Percentiles rank a stretch among this genome's conserved stretches.
Evolutionary conservation across 2,888 invertebrate species (phyloP).

Genomic region (Patella depressa): DNA sequence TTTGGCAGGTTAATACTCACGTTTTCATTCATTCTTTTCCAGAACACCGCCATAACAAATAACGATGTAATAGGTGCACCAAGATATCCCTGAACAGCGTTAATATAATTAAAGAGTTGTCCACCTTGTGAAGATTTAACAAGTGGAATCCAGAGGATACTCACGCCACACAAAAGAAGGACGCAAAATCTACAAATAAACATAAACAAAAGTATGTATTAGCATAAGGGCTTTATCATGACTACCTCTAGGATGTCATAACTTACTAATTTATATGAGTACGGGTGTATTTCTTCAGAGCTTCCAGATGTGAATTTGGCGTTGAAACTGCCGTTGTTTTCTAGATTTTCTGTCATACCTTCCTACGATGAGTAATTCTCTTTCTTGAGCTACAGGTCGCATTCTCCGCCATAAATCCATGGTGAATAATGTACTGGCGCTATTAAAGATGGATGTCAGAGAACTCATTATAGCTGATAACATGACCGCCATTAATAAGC

Average conservation of each 20-base stretch:
- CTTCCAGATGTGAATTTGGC: too few relatives aligned
- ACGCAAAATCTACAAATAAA: slow-evolving; percentile 52
- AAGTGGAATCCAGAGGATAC: slow-evolving; percentile 66
- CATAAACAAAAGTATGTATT: too few relatives aligned
- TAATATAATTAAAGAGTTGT: slow-evolving; percentile 67
- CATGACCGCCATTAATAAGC: slow-evolving; percentile 65
- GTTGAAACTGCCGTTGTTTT: too few relatives aligned
- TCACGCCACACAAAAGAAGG: slow-evolving; percentile 59
- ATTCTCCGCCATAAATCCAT: slow-evolving; percentile 65
- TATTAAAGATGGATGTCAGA: slow-evolving; percentile 67
- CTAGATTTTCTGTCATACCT: slow-evolving; percentile 37
- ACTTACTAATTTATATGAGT: too few relatives aligned
- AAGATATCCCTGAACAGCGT: slow-evolving; percentile 67
- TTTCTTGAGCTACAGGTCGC: slow-evolving; percentile 50
- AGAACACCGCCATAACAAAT: slow-evolving; percentile 61
- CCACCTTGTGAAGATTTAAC: slow-evolving; percentile 66
- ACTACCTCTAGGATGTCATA: too few relatives aligned
- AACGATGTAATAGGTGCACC: slow-evolving; percentile 66
- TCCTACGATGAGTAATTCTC: slow-evolving; percentile 67
- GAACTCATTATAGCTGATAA: slow-evolving; percentile 68
- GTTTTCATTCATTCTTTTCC: slow-evolving; percentile 64
- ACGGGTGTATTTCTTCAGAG: too few relatives aligned
- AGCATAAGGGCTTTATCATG: too few relatives aligned
- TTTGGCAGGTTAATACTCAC: slow-evolving; percentile 37
- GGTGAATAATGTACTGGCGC: slow-evolving; percentile 64